Conservation (phyloP, 1,140 invertebrate species). For the Drosophila baimaii region DNA sequence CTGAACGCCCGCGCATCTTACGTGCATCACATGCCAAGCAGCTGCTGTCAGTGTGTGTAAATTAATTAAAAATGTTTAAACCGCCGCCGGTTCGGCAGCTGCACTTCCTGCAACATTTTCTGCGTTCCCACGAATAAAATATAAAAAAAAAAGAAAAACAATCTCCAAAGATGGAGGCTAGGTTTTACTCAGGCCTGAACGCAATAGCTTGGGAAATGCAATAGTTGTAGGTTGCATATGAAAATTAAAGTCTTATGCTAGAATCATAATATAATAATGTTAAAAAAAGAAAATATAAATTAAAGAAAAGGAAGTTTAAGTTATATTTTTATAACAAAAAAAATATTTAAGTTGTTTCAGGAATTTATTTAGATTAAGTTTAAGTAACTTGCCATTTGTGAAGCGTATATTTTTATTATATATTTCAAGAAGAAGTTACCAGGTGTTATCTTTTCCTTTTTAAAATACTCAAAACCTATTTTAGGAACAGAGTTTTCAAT, state of each 20-base stretch:
- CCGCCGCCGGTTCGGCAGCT: conserved; percentile 54
- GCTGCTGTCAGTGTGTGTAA: conserved; percentile 69
- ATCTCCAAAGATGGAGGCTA: conserved; percentile 11
- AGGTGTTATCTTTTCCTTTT: not conserved
- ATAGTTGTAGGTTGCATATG: not conserved
- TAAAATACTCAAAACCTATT: not conserved
- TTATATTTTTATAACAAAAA: too few relatives aligned
- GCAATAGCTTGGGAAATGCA: conserved; percentile 7
- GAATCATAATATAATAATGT: too few relatives aligned
- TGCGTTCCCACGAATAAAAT: not conserved
- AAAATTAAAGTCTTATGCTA: not conserved
- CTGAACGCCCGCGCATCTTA: conserved; percentile 52
- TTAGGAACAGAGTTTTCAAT: not conserved
- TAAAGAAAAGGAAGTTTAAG: too few relatives aligned
- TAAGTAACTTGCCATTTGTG: too few relatives aligned
- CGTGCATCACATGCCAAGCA: conserved; percentile 70
- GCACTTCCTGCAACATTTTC: conserved; percentile 35
- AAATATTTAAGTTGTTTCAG: too few relatives aligned
- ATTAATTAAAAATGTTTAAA: conserved; percentile 78
- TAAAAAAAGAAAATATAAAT: too few relatives aligned
- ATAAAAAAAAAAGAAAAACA: conserved; percentile 1
- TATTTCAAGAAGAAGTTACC: too few relatives aligned
- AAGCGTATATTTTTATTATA: too few relatives aligned
- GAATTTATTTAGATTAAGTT: too few relatives aligned
- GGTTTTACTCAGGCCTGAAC: not conserved